A percentile compares a stretch with the other conserved stretches of the same genome.
Conservation (phyloP, 2,888 invertebrate species). For the Amaurobius ferox region DNA sequence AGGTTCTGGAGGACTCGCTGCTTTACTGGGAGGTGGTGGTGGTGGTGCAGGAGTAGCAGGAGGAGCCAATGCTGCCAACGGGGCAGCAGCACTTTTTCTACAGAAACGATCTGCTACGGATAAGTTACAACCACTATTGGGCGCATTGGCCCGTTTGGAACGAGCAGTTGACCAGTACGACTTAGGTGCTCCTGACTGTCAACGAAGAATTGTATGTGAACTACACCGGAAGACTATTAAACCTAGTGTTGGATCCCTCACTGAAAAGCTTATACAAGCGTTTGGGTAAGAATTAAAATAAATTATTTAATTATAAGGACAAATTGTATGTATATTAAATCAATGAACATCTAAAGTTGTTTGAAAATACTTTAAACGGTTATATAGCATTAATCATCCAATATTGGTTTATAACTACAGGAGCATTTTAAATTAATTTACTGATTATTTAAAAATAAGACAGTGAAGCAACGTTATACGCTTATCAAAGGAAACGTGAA, state of each 20-base stretch:
- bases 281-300: constrained; percentile 73
- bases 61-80: constrained; percentile 1
- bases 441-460: too few species aligned
- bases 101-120: constrained; percentile 50
- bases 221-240: constrained; percentile 54
- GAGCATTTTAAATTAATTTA: too few species aligned
- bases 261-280: constrained; percentile 67
- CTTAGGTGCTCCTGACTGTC: constrained; percentile 66
- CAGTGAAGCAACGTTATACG: too few species aligned
- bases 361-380: too few species aligned
- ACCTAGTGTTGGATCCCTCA: constrained; percentile 66
- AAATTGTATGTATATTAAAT: too few species aligned
- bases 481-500: too few species aligned
- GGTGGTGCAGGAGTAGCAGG: constrained; percentile 14
- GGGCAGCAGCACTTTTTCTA: constrained; percentile 34
- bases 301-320: too few species aligned
- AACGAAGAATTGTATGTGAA: constrained; percentile 57
- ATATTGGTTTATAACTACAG: too few species aligned
- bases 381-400: too few species aligned
- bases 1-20: constrained; percentile 23
- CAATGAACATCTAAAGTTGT: too few species aligned
- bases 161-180: constrained; percentile 63
- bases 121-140: constrained; percentile 39
- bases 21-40: constrained; percentile 40
- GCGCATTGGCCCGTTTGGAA: constrained; percentile 54